Percentiles rank a stretch among this genome's conserved stretches.
Conservation (phyloP, 2,113 vertebrate species). For the Nerophis ophidion region DNA sequence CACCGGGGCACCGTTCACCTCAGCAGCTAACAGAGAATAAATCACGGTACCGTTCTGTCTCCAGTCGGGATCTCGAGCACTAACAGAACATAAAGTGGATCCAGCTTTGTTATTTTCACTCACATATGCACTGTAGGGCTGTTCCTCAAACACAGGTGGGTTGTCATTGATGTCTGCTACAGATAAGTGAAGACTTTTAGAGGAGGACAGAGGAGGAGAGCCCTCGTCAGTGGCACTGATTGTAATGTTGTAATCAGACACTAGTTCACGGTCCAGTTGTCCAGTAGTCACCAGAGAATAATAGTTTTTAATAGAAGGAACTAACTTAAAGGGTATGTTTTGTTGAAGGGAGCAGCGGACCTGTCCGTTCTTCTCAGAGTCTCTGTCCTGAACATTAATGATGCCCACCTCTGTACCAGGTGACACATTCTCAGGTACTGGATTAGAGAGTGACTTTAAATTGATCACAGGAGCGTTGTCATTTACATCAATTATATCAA, state of each 20-base stretch:
- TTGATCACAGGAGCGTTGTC: slow-evolving; percentile 67
- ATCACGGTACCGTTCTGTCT: slow-evolving; percentile 66
- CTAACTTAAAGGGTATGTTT: slow-evolving; percentile 62
- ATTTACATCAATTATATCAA: slow-evolving; percentile 67
- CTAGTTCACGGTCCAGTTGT: slow-evolving; percentile 59
- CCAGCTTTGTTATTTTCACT: slow-evolving; percentile 74
- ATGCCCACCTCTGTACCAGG: slow-evolving; percentile 69
- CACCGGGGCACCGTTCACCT: slow-evolving; percentile 48
- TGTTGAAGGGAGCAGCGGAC: slow-evolving; percentile 56
- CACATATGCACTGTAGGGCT: slow-evolving; percentile 62
- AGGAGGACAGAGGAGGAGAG: slow-evolving; percentile 60
- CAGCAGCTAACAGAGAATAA: slow-evolving; percentile 64
- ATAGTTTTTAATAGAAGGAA: slow-evolving; percentile 66
- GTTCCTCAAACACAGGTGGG: slow-evolving; percentile 60
- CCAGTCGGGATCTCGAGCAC: slow-evolving; percentile 68
- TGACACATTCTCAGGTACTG: slow-evolving; percentile 54
- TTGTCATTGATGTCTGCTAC: slow-evolving; percentile 76
- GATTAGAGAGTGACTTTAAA: slow-evolving; percentile 59
- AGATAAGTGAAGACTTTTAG: slow-evolving; percentile 51
- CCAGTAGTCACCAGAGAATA: slow-evolving; percentile 58
- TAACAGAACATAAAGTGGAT: slow-evolving; percentile 65
- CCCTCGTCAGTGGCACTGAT: slow-evolving; percentile 67
- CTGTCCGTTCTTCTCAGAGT: slow-evolving; percentile 63
- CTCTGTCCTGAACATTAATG: slow-evolving; percentile 70
- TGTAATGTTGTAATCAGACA: slow-evolving; percentile 61